Percentiles rank a stretch among this genome's conserved stretches.
phyloP scores from a whole-genome alignment of 2,888 invertebrate genomes.

The Alcis repandata region DNA sequence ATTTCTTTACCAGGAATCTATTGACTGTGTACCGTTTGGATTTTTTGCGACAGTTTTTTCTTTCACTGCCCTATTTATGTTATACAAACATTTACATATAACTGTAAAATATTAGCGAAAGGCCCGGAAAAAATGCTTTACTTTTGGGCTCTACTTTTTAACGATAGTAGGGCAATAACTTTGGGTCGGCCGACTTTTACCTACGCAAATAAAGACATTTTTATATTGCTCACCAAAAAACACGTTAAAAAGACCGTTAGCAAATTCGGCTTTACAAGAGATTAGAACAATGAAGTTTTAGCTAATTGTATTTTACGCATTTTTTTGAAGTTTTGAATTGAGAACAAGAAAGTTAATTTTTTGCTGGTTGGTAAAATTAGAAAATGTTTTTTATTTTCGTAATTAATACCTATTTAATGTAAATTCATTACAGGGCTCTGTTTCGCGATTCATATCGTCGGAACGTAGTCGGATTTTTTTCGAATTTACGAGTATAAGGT shows the following conservation, averaged over 20 bases:
- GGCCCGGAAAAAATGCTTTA: slow-evolving; percentile 66
- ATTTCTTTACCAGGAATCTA: slow-evolving; percentile 59
- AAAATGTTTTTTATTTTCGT: too few relatives aligned
- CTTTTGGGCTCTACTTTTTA: slow-evolving; percentile 81
- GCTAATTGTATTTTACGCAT: neutral
- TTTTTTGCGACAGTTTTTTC: slow-evolving; percentile 66
- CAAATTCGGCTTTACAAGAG: slow-evolving; percentile 38
- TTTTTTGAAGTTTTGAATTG: neutral
- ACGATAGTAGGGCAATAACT: slow-evolving; percentile 70
- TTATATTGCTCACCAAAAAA: slow-evolving; percentile 61
- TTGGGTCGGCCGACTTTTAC: slow-evolving; percentile 60
- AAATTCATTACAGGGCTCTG: too few relatives aligned
- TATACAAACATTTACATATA: slow-evolving; percentile 69
- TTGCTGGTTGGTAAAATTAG: too few relatives aligned
- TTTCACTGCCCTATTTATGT: slow-evolving; percentile 59
- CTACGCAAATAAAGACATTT: slow-evolving; percentile 79
- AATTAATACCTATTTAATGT: too few relatives aligned
- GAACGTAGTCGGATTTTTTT: too few relatives aligned
- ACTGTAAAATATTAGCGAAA: slow-evolving; percentile 63
- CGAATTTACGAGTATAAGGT: too few relatives aligned
- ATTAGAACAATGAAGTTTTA: slow-evolving; percentile 19
- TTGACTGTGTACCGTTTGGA: slow-evolving; percentile 58
- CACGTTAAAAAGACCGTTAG: slow-evolving; percentile 53
- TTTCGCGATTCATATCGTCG: too few relatives aligned
- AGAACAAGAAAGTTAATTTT: too few relatives aligned